Base-by-base conservation (phyloP, 2,797 vertebrate genomes). In the Fistularia commersonii region DNA sequence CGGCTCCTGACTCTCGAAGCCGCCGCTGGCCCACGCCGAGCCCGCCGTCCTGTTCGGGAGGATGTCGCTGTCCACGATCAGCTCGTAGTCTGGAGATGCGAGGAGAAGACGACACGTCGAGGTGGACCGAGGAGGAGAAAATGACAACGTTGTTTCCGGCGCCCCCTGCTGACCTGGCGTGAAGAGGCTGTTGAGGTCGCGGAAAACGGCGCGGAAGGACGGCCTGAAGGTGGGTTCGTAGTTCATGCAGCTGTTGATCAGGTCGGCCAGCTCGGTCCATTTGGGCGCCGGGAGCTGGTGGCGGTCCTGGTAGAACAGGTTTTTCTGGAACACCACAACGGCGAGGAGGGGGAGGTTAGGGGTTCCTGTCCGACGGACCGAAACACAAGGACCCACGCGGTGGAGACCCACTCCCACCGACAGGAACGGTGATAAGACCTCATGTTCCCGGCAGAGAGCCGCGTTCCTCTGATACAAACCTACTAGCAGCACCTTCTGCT, bases 211-310 rank as follows among this genome's bases (percentile, higher is more conserved):
- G 59, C 95, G 91, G 81, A 99, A 98, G 2, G 96, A 93, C 40
- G 94, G 96, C 40, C 96, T 90, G 83, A 93, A 96, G 9, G 91
- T 86, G 42, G 96, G 92, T 73, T 97, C 96, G 9, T 98, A 99
- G 85, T 98, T 94, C 94, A 98, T 99, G 75, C 96, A 98, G 83
- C 84, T 92, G 80, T 92, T 92, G 55, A 98, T 98, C 61, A 98
- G 90, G 52, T 94, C 94, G 23, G 96, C 96, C 48, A 98, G 89
- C 69, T 98, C 96, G 8, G 92, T 94, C 96, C 96, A 98, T 74
- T 98, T 97, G 32, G 95, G 96, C 8, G 95, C 92, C 54, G 95
- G 93, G 49, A 98, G 94, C 57, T 98, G 94, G 60, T 97, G 95
- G 43, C 84, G 90, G 76, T 98, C 94, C 83, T 95, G 93, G 57